Percentiles rank a stretch among this genome's conserved stretches.
Evolutionary conservation across 2,113 vertebrate genomes (phyloP).

Genomic region (Camelus bactrianus): DNA sequence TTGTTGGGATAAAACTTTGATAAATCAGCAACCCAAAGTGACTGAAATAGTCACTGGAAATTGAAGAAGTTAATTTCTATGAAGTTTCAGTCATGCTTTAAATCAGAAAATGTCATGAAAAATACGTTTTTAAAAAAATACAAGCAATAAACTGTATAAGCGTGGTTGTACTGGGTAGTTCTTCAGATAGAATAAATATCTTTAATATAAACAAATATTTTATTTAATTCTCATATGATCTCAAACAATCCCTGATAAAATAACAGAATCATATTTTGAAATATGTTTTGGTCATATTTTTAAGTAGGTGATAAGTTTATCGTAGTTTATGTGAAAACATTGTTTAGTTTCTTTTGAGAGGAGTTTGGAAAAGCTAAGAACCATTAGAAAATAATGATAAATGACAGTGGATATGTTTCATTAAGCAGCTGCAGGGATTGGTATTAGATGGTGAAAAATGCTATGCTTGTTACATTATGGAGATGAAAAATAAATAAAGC

Average conservation of each 20-base stretch:
- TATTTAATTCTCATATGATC: background rate
- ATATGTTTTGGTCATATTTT: background rate
- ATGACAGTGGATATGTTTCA: background rate
- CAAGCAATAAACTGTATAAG: background rate
- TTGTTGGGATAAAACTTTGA: background rate
- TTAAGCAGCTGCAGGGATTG: slow-evolving; percentile 11
- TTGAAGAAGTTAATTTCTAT: background rate
- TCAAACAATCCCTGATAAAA: background rate
- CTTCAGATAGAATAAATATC: background rate
- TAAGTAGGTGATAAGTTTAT: background rate
- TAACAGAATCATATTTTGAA: background rate
- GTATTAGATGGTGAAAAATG: background rate
- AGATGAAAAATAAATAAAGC: slow-evolving; percentile 41
- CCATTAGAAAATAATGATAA: slow-evolving; percentile 48
- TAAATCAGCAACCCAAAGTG: background rate
- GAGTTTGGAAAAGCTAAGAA: background rate
- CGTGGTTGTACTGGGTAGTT: background rate
- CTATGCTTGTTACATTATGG: background rate
- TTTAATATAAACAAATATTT: background rate
- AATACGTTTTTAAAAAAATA: background rate
- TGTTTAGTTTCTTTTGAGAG: background rate
- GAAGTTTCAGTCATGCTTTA: background rate
- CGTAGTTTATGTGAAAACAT: background rate
- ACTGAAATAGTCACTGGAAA: background rate
- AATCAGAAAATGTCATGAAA: background rate